These are phyloP conservation scores for Cataglyphis rosenhaueri DNA, from an alignment of 2,888 invertebrate genomes.

Conservation along the genomic window DNA sequence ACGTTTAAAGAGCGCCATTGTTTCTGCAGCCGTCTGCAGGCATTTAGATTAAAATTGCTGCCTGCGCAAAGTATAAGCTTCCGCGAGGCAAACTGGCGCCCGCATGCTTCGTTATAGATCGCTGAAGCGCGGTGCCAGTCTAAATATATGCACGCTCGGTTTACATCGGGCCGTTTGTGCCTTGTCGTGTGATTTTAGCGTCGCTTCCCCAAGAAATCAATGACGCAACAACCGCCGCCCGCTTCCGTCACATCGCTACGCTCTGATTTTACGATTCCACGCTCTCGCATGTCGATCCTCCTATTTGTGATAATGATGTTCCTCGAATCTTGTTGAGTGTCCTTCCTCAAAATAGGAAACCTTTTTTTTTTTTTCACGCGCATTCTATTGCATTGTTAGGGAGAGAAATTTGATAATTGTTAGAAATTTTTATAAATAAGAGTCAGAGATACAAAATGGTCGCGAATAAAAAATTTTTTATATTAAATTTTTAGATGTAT, in stretches of 20 bases:
- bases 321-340: neutral
- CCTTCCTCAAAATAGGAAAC: neutral
- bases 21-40: constrained; percentile 28
- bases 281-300: constrained; percentile 9
- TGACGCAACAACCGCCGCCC: constrained; percentile 38
- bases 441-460: neutral
- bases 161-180: constrained; percentile 58
- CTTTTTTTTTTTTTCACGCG: neutral
- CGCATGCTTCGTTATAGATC: constrained; percentile 49
- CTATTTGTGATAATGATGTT: neutral
- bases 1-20: constrained; percentile 33
- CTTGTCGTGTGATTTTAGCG: constrained; percentile 50
- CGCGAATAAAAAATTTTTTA: neutral
- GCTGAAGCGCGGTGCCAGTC: constrained; percentile 51
- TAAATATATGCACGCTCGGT: constrained; percentile 62
- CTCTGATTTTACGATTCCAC: constrained; percentile 30
- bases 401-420: neutral
- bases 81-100: constrained; percentile 46
- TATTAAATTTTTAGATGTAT: neutral
- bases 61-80: constrained; percentile 45
- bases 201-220: constrained; percentile 51
- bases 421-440: neutral
- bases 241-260: constrained; percentile 6
- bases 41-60: constrained; percentile 53
- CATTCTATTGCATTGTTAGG: neutral